Base-by-base conservation (phyloP, 1,140 invertebrate species). In the Trichonephila inaurata region DNA sequence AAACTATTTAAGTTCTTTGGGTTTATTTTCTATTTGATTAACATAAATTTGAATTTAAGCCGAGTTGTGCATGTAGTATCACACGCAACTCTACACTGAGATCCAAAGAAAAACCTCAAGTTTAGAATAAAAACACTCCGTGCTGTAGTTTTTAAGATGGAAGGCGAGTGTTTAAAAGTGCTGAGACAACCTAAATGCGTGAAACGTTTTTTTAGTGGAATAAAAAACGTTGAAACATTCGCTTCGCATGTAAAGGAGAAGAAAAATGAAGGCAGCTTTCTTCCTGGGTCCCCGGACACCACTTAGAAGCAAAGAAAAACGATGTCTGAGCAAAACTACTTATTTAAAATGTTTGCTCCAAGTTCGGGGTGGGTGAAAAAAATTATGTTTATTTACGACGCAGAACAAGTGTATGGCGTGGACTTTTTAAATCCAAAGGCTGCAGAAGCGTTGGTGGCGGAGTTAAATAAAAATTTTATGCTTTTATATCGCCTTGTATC, bases 291-390 rank as follows among this genome's bases (percentile, higher is more conserved):
- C 72, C 72, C 5, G 5, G 28, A 28, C 72, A 77, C 72, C 72
- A 77, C 72, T 77, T 77, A 77, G 33, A 18, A 28, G 72, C 24
- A 77, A 77, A 77, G 72, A 77, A 77, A 77, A 77, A 77, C 72
- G 72, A 77, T 77, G 72, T 77, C 72, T 28, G 24, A 14, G 18
- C 14, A 77, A 77, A 77, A 77, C 72, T 77, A 77, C 72, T 77
- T 77, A 77, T 77, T 77, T 77, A 77, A 77, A 77, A 77, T 40
- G 72, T 16, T 40, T 24, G 16, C 62, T 21, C 16, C 62, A 21
- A 6, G 62, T 64, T 64, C 62, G 21, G 51, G 3, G 66, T 24
- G 66, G 21, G 33, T 62, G 18, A 19, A 77, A 33, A 72, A 77
- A 77, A 69, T 24, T 24, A 21, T 40, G 24, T 14, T 40, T 77